phyloP scores from a whole-genome alignment of 2,888 invertebrate species.

The Ceraclea dissimilis region DNA sequence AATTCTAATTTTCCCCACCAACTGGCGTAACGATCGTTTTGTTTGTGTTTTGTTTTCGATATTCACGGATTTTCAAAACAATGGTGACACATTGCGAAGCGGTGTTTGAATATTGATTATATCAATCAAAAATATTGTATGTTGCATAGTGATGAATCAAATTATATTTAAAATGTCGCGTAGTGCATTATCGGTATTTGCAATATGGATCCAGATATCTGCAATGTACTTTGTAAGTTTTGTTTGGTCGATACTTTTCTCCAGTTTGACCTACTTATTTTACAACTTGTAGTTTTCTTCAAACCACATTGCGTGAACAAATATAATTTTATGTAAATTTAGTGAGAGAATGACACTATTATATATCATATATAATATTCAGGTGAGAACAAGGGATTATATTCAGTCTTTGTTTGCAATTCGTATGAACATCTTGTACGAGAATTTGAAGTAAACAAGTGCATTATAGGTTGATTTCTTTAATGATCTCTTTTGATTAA shows the following conservation, averaged over 20 bases:
- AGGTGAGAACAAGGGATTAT: constrained; percentile 1
- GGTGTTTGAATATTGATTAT: constrained; percentile 1
- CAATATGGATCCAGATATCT: background rate
- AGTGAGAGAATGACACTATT: background rate
- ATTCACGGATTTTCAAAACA: constrained; percentile 3
- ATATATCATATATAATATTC: background rate
- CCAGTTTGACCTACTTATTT: constrained; percentile 23
- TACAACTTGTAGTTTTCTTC: background rate
- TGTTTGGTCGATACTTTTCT: constrained; percentile 25
- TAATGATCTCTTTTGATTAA: too few species aligned
- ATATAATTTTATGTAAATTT: constrained; percentile 4
- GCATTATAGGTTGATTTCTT: too few species aligned
- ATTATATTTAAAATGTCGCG: constrained; percentile 11
- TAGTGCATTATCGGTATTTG: background rate
- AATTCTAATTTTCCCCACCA: background rate
- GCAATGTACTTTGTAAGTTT: constrained; percentile 6
- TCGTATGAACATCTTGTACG: background rate
- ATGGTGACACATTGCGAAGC: background rate
- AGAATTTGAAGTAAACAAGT: too few species aligned
- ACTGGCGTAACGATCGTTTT: background rate
- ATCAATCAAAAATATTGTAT: background rate
- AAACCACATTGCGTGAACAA: constrained; percentile 15
- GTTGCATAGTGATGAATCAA: background rate
- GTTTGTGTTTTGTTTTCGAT: constrained; percentile 4
- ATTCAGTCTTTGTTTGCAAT: background rate